Evolutionary conservation across 1,140 invertebrate genomes (phyloP).

Genomic region (Drosophila parabipectinata): DNA sequence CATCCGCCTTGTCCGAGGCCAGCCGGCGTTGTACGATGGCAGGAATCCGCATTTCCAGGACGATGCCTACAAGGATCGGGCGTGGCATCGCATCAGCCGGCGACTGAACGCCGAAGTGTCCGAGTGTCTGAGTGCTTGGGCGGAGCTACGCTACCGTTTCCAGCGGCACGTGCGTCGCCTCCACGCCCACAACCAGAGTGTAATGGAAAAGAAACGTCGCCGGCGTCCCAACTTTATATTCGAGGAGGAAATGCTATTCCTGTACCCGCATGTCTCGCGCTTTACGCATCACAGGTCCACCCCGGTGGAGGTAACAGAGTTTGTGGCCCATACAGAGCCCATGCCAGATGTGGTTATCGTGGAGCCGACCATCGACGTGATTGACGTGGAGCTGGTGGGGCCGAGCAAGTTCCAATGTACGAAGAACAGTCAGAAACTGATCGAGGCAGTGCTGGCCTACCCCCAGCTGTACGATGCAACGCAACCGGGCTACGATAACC

Average conservation of each 20-base stretch:
- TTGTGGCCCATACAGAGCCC: too few species aligned
- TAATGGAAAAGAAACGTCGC: background rate
- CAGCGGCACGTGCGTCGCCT: slow-evolving; percentile 60
- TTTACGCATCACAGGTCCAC: slow-evolving; percentile 1
- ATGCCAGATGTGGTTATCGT: slow-evolving; percentile 32
- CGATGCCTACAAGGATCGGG: slow-evolving; percentile 20
- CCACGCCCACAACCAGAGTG: slow-evolving; percentile 21
- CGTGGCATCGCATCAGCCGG: slow-evolving; percentile 47
- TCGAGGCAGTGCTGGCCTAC: slow-evolving; percentile 57
- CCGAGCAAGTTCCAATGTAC: background rate
- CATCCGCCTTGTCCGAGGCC: slow-evolving; percentile 28
- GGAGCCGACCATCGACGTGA: slow-evolving; percentile 17
- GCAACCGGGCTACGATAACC: slow-evolving; percentile 33
- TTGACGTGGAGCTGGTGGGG: slow-evolving; percentile 48
- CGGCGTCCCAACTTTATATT: slow-evolving; percentile 50
- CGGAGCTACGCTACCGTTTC: slow-evolving; percentile 52
- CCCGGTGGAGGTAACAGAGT: background rate
- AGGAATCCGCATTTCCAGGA: slow-evolving; percentile 37
- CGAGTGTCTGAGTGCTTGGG: slow-evolving; percentile 56
- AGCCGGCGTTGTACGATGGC: slow-evolving; percentile 35
- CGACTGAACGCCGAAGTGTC: slow-evolving; percentile 5
- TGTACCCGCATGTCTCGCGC: slow-evolving; percentile 57
- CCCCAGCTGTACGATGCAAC: slow-evolving; percentile 57
- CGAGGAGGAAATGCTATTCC: slow-evolving; percentile 66
- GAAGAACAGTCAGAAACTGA: slow-evolving; percentile 4